phyloP scores from a whole-genome alignment of 2,888 invertebrate species.

The Cheilosia vulpina region DNA sequence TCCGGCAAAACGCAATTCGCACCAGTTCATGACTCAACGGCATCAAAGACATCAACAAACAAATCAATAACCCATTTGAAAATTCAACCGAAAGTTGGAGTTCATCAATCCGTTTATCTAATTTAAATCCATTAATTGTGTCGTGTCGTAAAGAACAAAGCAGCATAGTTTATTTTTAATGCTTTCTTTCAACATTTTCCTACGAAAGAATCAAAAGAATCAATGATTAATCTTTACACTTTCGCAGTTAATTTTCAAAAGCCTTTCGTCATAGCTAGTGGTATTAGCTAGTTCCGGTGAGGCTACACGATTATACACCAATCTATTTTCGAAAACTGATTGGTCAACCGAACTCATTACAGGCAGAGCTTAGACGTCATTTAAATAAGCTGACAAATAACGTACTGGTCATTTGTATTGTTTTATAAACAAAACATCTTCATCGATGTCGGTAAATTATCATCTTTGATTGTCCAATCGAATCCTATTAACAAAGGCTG shows the following conservation, averaged over 20 bases:
- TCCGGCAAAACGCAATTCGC: background rate
- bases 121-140: background rate
- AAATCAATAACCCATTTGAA: background rate
- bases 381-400: conserved; percentile 2
- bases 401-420: background rate
- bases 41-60: conserved; percentile 5
- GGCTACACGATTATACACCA: no score
- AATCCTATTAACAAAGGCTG: conserved; percentile 16
- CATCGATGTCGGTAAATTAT: conserved; percentile 38
- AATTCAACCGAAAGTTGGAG: background rate
- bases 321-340: background rate
- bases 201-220: no score
- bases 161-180: background rate
- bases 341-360: background rate
- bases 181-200: background rate
- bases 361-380: no score
- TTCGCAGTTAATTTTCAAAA: no score
- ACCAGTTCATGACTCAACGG: background rate
- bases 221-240: no score
- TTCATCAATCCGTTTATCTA: conserved; percentile 20
- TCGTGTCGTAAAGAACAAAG: background rate
- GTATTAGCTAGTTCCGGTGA: no score
- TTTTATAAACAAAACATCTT: conserved; percentile 7
- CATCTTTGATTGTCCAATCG: conserved; percentile 39
- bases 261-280: no score